Evolutionary conservation across 2,797 vertebrate genomes (phyloP).

Genomic region (Rhinichthys osculus): DNA sequence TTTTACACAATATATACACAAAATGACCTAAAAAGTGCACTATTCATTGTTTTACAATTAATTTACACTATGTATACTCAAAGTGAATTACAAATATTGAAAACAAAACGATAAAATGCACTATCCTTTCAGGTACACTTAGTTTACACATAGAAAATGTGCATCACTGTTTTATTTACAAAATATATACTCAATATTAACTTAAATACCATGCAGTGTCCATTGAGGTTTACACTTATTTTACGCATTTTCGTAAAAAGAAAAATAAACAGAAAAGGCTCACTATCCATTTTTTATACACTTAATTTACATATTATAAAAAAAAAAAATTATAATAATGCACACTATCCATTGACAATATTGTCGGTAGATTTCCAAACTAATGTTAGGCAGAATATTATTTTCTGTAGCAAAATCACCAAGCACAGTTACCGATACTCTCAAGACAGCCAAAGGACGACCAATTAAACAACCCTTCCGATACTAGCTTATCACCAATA

Average conservation of each 20-base stretch:
- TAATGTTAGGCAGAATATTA: not conserved
- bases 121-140: not conserved
- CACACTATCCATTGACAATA: not conserved
- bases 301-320: not conserved
- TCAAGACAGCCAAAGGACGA: not conserved
- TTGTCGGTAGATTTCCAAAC: not conserved
- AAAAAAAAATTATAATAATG: not conserved
- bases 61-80: not conserved
- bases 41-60: not conserved
- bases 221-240: not conserved
- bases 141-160: not conserved
- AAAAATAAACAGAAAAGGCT: not conserved
- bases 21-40: not conserved
- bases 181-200: not conserved
- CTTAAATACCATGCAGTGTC: not conserved
- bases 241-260: not conserved
- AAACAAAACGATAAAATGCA: not conserved
- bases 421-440: not conserved
- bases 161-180: not conserved
- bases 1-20: not conserved
- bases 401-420: not conserved
- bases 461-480: not conserved
- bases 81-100: not conserved
- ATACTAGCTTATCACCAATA: not conserved
- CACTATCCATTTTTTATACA: not conserved